These are phyloP conservation scores for Bellardia pandia DNA, from an alignment of 2,888 invertebrate genomes.

Conservation along the genomic window DNA sequence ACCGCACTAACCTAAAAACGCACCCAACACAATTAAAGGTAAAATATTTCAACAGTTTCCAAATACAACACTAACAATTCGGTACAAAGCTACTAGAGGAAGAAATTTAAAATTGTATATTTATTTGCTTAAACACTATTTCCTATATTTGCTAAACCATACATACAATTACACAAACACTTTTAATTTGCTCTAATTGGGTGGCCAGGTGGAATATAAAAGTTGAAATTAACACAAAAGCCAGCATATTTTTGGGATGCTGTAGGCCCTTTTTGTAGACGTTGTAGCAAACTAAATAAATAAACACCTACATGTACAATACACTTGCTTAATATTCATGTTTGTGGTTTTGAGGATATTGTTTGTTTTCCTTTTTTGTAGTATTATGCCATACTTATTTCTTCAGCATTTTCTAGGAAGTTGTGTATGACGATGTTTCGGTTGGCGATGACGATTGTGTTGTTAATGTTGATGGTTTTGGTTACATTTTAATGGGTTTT, in stretches of 20 bases:
- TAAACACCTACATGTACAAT: neutral
- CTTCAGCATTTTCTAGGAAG: conserved; percentile 4
- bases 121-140: neutral
- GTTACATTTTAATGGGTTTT: conserved; percentile 68
- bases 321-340: neutral
- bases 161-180: neutral
- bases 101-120: neutral
- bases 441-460: conserved; percentile 14
- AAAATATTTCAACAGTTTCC: conserved; percentile 1
- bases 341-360: neutral
- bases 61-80: conserved; percentile 1
- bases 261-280: neutral
- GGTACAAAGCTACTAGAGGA: neutral
- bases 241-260: conserved; percentile 17
- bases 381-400: neutral
- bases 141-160: neutral
- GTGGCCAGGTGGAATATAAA: neutral
- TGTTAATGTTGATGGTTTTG: conserved; percentile 56
- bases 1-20: neutral
- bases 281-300: conserved; percentile 14
- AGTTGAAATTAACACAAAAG: neutral
- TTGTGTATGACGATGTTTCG: conserved; percentile 18
- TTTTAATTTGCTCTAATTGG: conserved; percentile 8
- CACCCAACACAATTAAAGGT: neutral
- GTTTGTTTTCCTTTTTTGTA: neutral